phyloP scores from a whole-genome alignment of 2,113 vertebrate genomes.

The Suricata suricatta region DNA sequence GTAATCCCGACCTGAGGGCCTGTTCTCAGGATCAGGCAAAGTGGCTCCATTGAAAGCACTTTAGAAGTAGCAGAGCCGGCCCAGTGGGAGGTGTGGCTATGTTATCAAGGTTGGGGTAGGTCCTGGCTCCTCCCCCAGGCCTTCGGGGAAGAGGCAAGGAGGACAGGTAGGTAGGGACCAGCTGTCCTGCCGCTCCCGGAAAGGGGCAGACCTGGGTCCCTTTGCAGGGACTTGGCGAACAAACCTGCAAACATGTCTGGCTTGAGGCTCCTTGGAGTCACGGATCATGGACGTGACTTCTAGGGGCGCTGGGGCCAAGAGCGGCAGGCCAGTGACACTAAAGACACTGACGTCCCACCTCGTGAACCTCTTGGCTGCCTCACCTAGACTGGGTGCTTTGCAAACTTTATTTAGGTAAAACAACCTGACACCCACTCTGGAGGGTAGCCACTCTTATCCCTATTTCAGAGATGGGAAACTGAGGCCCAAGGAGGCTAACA shows the following conservation, averaged over 20 bases:
- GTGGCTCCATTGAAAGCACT: rapidly evolving
- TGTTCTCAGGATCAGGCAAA: neutral
- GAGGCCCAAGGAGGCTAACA: neutral
- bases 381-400: neutral
- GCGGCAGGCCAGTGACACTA: rapidly evolving
- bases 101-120: rapidly evolving
- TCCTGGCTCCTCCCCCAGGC: neutral
- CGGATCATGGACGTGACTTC: rapidly evolving
- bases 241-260: neutral
- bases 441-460: neutral
- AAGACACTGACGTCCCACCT: rapidly evolving
- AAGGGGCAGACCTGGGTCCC: neutral
- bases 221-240: rapidly evolving
- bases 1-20: rapidly evolving
- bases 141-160: no score
- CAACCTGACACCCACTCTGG: neutral
- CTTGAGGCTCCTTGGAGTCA: neutral
- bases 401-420: neutral
- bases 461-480: neutral
- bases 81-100: neutral
- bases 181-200: neutral
- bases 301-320: neutral
- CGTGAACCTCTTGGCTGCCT: rapidly evolving
- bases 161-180: rapidly evolving
- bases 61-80: rapidly evolving